These are phyloP conservation scores for Lysandra bellargus DNA, from an alignment of 2,888 invertebrate genomes.

Conservation along the genomic window DNA sequence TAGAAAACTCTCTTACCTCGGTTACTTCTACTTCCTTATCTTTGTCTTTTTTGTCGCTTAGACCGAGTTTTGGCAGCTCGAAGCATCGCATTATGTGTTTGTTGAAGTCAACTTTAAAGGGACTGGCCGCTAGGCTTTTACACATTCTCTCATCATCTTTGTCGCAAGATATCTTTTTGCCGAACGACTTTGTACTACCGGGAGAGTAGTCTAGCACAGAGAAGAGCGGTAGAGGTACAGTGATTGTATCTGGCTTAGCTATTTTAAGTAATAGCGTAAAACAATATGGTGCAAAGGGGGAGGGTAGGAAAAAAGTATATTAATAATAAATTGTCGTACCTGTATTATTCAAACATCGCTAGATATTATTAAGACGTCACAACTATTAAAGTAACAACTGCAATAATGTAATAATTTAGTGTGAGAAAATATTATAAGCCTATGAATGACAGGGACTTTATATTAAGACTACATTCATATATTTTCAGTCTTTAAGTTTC, in stretches of 20 bases:
- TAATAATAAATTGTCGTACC: background rate
- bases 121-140: constrained; percentile 61
- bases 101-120: constrained; percentile 52
- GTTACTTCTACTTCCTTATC: constrained; percentile 39
- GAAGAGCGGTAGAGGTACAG: constrained; percentile 51
- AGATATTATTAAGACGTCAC: background rate
- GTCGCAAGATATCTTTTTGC: constrained; percentile 37
- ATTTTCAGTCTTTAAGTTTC: no score
- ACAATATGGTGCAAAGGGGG: constrained; percentile 13
- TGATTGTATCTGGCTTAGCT: constrained; percentile 15
- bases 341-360: background rate
- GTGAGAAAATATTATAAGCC: background rate
- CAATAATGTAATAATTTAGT: background rate
- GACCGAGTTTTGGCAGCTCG: constrained; percentile 55
- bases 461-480: no score
- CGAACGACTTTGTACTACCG: constrained; percentile 40
- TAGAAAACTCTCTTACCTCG: constrained; percentile 47
- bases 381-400: background rate
- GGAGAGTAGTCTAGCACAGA: constrained; percentile 59
- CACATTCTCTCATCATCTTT: constrained; percentile 33
- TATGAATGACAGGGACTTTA: no score
- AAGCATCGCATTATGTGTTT: constrained; percentile 58
- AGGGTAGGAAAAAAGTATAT: background rate
- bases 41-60: constrained; percentile 47
- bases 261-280: background rate